phyloP scores from a whole-genome alignment of 2,797 vertebrate species.

The Cossypha dichroa region DNA sequence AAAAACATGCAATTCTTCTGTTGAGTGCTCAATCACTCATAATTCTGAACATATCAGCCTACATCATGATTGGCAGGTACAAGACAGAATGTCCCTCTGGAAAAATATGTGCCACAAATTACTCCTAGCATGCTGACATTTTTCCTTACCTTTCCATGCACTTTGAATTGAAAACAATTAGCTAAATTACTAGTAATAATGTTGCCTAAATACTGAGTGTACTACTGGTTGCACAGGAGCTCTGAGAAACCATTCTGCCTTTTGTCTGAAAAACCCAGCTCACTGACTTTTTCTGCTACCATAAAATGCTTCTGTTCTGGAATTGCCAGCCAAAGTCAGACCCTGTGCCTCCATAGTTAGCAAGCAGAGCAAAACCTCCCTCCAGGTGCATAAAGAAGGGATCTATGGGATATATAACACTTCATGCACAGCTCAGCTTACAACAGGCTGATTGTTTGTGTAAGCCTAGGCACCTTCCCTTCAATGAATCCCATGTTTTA shows the following conservation, averaged over 20 bases:
- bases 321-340: background rate
- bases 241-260: background rate
- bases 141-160: background rate
- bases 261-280: background rate
- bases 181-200: background rate
- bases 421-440: background rate
- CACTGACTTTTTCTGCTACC: background rate
- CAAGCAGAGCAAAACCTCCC: background rate
- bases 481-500: background rate
- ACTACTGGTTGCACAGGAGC: background rate
- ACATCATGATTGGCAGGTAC: background rate
- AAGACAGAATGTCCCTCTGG: background rate
- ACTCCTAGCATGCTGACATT: background rate
- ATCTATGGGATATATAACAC: background rate
- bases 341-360: background rate
- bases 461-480: background rate
- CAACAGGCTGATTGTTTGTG: background rate
- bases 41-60: background rate
- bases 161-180: background rate
- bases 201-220: background rate
- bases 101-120: background rate
- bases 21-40: background rate
- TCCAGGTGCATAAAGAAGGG: background rate
- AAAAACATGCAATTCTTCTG: background rate
- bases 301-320: background rate